These are phyloP conservation scores for Thalassophryne amazonica DNA, from an alignment of 2,797 vertebrate species.

Conservation along the genomic window DNA sequence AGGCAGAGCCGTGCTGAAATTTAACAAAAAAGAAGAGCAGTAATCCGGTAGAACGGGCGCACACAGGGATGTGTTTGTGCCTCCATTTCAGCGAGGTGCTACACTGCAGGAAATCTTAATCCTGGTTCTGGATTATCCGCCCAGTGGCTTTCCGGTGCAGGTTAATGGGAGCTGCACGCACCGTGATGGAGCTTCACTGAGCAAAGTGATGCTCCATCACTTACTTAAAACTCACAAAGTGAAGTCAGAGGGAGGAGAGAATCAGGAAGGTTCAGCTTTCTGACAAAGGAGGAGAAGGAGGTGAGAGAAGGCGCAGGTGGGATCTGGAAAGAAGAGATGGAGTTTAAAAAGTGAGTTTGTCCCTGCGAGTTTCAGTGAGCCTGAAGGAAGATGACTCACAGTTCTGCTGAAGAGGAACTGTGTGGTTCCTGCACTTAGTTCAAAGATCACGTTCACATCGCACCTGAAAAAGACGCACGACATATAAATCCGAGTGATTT, in stretches of 20 bases:
- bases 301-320: not conserved
- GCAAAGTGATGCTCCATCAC: not conserved
- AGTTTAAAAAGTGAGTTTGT: not conserved
- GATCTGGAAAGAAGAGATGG: not conserved
- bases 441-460: too few relatives aligned
- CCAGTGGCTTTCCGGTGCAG: slow-evolving; percentile 22
- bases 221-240: not conserved
- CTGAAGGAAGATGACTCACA: too few relatives aligned
- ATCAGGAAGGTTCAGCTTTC: not conserved
- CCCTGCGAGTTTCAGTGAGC: too few relatives aligned
- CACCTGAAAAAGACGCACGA: too few relatives aligned
- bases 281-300: not conserved
- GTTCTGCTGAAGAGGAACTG: too few relatives aligned
- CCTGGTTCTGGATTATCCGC: slow-evolving; percentile 25
- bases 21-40: slow-evolving; percentile 53
- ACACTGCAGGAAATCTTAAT: slow-evolving; percentile 61
- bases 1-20: slow-evolving; percentile 45
- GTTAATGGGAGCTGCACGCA: slow-evolving; percentile 29
- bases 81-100: slow-evolving; percentile 62
- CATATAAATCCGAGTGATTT: too few relatives aligned
- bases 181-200: not conserved
- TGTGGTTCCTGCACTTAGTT: too few relatives aligned
- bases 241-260: not conserved
- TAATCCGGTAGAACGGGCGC: slow-evolving; percentile 71
- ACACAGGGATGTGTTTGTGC: slow-evolving; percentile 47